Percentiles rank a stretch among this genome's conserved stretches.
These are phyloP conservation scores for Alsophila aescularia DNA, from an alignment of 2,888 invertebrate species.

Conservation along the genomic window DNA sequence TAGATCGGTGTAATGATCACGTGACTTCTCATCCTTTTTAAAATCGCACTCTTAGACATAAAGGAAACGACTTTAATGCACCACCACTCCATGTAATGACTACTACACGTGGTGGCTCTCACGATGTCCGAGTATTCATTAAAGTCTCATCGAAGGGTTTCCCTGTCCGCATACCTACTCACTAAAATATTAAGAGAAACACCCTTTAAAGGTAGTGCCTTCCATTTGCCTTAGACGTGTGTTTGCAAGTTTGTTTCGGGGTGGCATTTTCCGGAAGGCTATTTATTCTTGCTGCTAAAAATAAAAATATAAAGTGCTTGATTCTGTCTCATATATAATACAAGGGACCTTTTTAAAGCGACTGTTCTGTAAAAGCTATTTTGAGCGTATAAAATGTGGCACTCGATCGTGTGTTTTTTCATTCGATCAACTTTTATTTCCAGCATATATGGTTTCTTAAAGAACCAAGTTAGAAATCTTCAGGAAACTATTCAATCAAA, in stretches of 20 bases:
- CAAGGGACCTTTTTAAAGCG: neutral
- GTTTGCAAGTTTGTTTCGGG: constrained; percentile 20
- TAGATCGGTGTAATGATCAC: no score
- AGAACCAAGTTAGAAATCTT: neutral
- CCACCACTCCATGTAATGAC: constrained; percentile 19
- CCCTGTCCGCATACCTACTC: constrained; percentile 44
- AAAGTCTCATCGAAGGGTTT: constrained; percentile 58
- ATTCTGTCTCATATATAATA: no score
- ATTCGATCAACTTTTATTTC: no score
- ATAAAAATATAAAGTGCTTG: neutral
- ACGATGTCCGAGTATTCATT: constrained; percentile 58
- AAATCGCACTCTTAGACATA: no score
- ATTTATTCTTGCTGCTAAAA: constrained; percentile 7
- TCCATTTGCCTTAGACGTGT: constrained; percentile 21
- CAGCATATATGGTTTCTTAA: no score
- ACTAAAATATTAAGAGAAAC: constrained; percentile 67
- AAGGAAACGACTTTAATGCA: no score
- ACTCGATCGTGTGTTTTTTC: no score
- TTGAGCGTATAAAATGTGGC: neutral
- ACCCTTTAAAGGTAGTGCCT: constrained; percentile 28
- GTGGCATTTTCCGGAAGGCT: constrained; percentile 4
- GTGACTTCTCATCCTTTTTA: no score
- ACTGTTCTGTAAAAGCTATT: neutral
- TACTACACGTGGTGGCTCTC: constrained; percentile 61
- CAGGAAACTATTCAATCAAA: neutral